A percentile compares a stretch with the other conserved stretches of the same genome.
phyloP scores from a whole-genome alignment of 1,140 invertebrate species.

The Cotesia typhae region DNA sequence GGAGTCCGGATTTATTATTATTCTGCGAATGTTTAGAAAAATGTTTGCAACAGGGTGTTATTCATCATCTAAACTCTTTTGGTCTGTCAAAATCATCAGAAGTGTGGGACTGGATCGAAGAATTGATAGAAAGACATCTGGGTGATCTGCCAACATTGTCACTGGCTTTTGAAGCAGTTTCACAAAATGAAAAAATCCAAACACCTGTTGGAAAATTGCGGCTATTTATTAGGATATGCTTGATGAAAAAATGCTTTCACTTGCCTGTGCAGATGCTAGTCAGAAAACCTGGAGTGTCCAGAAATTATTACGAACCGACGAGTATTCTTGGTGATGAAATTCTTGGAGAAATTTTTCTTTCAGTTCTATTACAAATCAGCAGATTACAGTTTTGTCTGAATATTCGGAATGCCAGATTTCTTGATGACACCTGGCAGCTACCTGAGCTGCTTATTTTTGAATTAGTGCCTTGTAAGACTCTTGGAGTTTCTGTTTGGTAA shows the following conservation, averaged over 20 bases:
- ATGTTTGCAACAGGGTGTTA: conserved; percentile 65
- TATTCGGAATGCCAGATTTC: conserved; percentile 66
- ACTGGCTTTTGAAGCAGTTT: conserved; percentile 61
- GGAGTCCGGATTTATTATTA: conserved; percentile 53
- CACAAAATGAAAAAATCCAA: conserved; percentile 59
- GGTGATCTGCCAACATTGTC: conserved; percentile 57
- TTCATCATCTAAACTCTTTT: conserved; percentile 51
- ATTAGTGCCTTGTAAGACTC: conserved; percentile 67
- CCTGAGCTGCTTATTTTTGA: conserved; percentile 63
- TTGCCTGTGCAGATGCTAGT: conserved; percentile 66
- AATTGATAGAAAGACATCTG: conserved; percentile 55
- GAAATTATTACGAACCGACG: conserved; percentile 51
- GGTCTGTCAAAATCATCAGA: conserved; percentile 59
- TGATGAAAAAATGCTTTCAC: conserved; percentile 68
- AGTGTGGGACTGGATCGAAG: conserved; percentile 66
- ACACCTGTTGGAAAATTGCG: conserved; percentile 66
- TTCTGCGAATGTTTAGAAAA: conserved; percentile 66
- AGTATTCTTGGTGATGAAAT: conserved; percentile 70
- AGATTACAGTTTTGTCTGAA: conserved; percentile 68
- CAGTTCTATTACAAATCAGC: conserved; percentile 67
- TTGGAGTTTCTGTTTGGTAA: conserved; percentile 69
- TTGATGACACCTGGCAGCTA: conserved; percentile 69
- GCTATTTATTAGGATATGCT: conserved; percentile 67
- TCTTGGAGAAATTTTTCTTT: conserved; percentile 69
- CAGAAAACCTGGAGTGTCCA: conserved; percentile 50